Evolutionary conservation across 1,140 invertebrate species (phyloP).

Genomic region (Papilio dardanus): DNA sequence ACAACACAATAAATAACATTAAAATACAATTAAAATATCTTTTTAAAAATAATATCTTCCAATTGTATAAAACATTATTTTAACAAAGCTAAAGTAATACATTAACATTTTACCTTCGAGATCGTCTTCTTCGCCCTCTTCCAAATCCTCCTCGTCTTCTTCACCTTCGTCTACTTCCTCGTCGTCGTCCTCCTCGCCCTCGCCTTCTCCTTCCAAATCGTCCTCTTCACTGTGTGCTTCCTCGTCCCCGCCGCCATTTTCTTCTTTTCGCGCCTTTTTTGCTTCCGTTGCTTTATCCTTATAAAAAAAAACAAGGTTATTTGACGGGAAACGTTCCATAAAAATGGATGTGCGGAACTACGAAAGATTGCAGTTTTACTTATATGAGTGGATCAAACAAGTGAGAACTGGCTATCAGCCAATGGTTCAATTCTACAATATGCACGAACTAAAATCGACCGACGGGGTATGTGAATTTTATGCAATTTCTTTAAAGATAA

Average conservation of each 20-base stretch:
- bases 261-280: conserved; percentile 91
- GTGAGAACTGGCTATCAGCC: conserved; percentile 59
- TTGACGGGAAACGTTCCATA: conserved; percentile 40
- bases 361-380: not conserved
- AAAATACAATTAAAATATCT: not conserved
- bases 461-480: conserved; percentile 35
- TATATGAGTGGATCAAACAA: conserved; percentile 44
- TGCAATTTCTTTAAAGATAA: conserved; percentile 51
- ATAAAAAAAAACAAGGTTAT: conserved; percentile 56
- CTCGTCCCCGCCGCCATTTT: conserved; percentile 86
- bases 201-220: conserved; percentile 82
- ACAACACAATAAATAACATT: conserved; percentile 56
- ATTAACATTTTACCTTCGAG: conserved; percentile 83
- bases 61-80: too few relatives aligned
- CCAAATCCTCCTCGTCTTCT: conserved; percentile 86
- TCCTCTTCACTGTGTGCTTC: conserved; percentile 85
- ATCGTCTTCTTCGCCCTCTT: conserved; percentile 87
- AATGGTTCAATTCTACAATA: conserved; percentile 44
- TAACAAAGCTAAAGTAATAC: not conserved
- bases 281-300: conserved; percentile 88
- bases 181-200: conserved; percentile 83
- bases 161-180: conserved; percentile 85
- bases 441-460: not conserved
- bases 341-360: conserved; percentile 22
- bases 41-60: too few relatives aligned